Percentiles rank a stretch among this genome's conserved stretches.
Evolutionary conservation across 2,113 vertebrate species (phyloP).

Genomic region (Nannospalax galili): DNA sequence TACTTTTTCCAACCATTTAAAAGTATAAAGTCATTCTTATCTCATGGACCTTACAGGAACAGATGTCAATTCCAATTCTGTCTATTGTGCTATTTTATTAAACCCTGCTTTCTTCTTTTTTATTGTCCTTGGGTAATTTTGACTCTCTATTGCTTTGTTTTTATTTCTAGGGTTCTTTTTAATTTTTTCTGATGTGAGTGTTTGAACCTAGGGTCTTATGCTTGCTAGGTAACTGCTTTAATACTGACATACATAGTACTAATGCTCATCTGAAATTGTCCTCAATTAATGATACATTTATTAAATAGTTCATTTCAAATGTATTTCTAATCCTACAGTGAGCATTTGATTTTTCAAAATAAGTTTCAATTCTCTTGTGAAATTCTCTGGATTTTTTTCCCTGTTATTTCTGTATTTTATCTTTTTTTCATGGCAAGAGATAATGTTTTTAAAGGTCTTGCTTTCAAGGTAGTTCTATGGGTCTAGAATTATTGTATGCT

Average conservation of each 20-base stretch:
- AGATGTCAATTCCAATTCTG: background rate
- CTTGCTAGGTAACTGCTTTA: background rate
- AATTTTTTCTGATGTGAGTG: background rate
- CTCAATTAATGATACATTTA: background rate
- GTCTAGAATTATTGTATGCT: too few species aligned
- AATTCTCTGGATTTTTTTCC: background rate
- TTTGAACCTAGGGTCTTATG: background rate
- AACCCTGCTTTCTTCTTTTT: background rate
- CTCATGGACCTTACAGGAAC: background rate
- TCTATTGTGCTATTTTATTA: background rate
- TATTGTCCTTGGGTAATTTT: background rate
- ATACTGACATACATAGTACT: rapidly evolving
- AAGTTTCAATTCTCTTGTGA: background rate
- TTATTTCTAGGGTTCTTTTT: background rate
- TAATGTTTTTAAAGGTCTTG: background rate
- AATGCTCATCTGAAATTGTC: background rate
- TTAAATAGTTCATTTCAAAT: background rate
- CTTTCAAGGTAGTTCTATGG: background rate
- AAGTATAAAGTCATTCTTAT: background rate
- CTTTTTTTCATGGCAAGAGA: too few species aligned
- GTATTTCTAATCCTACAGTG: background rate
- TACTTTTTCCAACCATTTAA: background rate
- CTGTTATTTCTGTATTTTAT: background rate
- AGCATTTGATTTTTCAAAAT: background rate
- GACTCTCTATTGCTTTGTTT: background rate